Conservation (phyloP, 2,113 vertebrate species). For the Hippolais icterina region DNA sequence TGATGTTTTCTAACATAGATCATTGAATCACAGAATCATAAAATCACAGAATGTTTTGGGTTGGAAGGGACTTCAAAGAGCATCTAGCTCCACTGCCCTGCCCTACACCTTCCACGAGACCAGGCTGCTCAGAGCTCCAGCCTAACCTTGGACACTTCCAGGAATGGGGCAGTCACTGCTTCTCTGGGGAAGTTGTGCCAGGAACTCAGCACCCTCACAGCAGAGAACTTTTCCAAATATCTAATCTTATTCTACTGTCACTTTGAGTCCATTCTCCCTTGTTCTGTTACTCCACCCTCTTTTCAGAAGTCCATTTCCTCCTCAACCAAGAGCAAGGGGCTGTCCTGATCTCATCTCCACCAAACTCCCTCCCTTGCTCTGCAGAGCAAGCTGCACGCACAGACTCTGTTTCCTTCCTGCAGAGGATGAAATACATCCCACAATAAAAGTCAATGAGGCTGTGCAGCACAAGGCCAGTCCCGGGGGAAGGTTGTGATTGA, state of each 20-base stretch:
- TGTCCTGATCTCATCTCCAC: neutral
- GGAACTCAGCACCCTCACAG: neutral
- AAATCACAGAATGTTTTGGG: neutral
- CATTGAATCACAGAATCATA: neutral
- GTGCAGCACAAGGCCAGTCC: neutral
- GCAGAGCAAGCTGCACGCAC: neutral
- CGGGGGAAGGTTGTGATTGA: neutral
- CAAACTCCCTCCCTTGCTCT: neutral
- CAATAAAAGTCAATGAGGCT: slow-evolving; percentile 52
- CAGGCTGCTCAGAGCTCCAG: neutral
- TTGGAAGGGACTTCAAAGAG: neutral
- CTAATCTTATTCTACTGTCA: neutral
- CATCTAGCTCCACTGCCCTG: neutral
- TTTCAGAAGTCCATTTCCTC: neutral
- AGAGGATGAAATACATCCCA: slow-evolving; percentile 37
- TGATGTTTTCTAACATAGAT: neutral
- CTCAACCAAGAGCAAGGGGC: neutral
- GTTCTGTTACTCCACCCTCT: too few relatives aligned
- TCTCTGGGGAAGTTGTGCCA: neutral
- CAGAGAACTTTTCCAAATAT: neutral
- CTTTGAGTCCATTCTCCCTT: neutral
- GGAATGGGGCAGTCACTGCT: neutral
- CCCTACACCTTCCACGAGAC: neutral
- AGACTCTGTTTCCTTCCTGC: neutral
- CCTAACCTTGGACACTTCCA: neutral